Base-by-base conservation (phyloP, 2,113 vertebrate species). In the Toxotes chatareus region DNA sequence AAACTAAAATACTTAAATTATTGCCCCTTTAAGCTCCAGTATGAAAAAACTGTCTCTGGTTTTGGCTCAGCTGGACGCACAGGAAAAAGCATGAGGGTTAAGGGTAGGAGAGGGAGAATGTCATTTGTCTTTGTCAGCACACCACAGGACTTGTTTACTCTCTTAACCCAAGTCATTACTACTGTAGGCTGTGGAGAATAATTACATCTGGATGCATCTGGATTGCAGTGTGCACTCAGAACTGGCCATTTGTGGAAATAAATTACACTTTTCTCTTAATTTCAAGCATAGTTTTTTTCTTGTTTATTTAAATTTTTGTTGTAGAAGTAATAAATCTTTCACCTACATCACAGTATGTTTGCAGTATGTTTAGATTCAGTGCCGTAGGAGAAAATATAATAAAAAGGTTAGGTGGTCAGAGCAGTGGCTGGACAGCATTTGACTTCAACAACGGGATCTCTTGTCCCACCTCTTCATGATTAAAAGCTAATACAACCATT, bases 101-200 rank as follows among this genome's bases (percentile, higher is more conserved):
- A 84, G 36, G 32, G 53, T 13, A 36, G 67, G 3, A 65, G 46
- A 66, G n/a, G 40, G 64, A 79, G 69, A 0, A 1, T 38, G 79
- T 80, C 23, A 14, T 91, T 89, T 23, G 76, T 90, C 85, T 89
- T 69, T 75, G 92, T 91, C 84, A 80, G 64, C 44, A 23, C 66
- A 81, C 82, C 75, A 23, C 80, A 77, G 80, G 69, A 80, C 84
- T 80, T 86, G 85, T 88, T 91, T 87, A 84, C 84, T 84, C 80
- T 90, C 86, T 77, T 75, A 78, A 83, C 83, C 71, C 40, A 31
- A 80, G 77, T 87, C 87, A 80, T 88, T 83, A 79, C 53, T 55
- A 67, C 75, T 44, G 75, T 80, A 74, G 85, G 73, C 83, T 47
- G 47, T 14, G 21, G 46, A 82, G 78, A 84, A 83, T 82, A 78